These are phyloP conservation scores for Lasaia peninsularis DNA, from an alignment of 1,140 invertebrate genomes.

Conservation along the genomic window DNA sequence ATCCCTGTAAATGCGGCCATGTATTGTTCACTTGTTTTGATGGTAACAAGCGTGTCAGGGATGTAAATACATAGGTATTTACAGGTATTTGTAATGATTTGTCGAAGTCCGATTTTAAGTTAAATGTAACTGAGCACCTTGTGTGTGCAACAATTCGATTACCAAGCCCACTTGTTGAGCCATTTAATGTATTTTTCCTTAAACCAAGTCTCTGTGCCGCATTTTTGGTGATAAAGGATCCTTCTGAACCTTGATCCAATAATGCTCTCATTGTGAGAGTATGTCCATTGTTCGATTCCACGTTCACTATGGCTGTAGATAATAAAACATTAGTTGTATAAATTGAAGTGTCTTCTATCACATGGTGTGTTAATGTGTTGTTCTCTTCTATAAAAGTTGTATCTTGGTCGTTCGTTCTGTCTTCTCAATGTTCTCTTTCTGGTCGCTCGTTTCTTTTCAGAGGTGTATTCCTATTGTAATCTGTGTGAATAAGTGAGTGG, in stretches of 20 bases:
- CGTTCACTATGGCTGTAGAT: constrained; percentile 14
- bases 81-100: constrained; percentile 10
- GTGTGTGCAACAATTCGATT: constrained; percentile 10
- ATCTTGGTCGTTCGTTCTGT: too few species aligned
- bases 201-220: constrained; percentile 13
- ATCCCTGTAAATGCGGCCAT: constrained; percentile 18
- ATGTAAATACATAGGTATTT: constrained; percentile 16
- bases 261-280: constrained; percentile 12
- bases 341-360: not conserved
- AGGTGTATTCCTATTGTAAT: too few species aligned
- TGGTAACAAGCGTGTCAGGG: constrained; percentile 14
- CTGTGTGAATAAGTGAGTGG: too few species aligned
- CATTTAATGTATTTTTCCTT: constrained; percentile 11
- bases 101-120: constrained; percentile 15
- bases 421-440: too few species aligned
- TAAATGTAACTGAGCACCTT: constrained; percentile 14
- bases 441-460: too few species aligned
- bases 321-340: constrained; percentile 4
- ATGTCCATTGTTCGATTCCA: not conserved
- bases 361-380: constrained; percentile 13
- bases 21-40: constrained; percentile 11
- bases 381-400: constrained; percentile 13
- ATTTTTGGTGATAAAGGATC: constrained; percentile 11
- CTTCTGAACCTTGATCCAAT: constrained; percentile 16
- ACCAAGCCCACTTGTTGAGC: constrained; percentile 16